A percentile compares a stretch with the other conserved stretches of the same genome.
Conservation (phyloP, 2,113 vertebrate genomes). For the Rafetus swinhoei region DNA sequence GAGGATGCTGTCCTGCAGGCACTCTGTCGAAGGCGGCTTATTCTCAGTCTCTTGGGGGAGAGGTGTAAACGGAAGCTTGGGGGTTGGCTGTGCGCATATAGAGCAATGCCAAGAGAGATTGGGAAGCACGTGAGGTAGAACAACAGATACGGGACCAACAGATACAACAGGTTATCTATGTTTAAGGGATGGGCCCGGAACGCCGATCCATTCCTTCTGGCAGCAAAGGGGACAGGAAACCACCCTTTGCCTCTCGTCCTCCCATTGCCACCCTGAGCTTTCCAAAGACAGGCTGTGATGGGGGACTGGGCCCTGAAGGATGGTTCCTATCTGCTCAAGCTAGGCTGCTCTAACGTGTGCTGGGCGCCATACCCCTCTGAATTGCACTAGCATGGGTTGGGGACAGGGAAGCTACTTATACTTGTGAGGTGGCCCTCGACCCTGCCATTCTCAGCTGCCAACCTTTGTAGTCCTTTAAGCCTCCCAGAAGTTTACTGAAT, state of each 20-base stretch:
- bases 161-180: neutral
- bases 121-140: neutral
- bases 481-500: neutral
- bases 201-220: neutral
- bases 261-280: neutral
- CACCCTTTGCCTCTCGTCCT: neutral
- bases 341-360: rapidly evolving
- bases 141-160: neutral
- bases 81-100: neutral
- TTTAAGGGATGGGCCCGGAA: neutral
- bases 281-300: neutral
- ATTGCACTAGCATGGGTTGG: neutral
- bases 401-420: neutral
- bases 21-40: neutral
- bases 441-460: neutral
- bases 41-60: neutral
- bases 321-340: neutral
- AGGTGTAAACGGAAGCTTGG: neutral
- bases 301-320: neutral
- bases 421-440: neutral
- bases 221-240: neutral
- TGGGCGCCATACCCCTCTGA: rapidly evolving
- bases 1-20: neutral
- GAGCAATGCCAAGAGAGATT: neutral
- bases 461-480: neutral